A percentile compares a stretch with the other conserved stretches of the same genome.
Conservation (phyloP, 2,888 invertebrate genomes). For the Drosophila algonquin region DNA sequence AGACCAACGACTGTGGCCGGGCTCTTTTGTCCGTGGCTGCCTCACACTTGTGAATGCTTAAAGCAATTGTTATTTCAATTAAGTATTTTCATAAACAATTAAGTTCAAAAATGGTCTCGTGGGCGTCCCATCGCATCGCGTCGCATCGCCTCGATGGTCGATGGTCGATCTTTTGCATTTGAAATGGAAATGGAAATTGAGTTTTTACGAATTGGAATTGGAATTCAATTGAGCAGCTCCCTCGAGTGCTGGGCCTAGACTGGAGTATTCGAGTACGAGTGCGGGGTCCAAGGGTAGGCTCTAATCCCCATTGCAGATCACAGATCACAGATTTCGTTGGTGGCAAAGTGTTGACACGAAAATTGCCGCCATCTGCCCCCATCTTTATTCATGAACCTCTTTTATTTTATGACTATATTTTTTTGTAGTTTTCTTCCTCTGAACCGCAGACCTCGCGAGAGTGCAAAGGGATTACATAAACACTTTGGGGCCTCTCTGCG, state of each 20-base stretch:
- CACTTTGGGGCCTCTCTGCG: conserved; percentile 23
- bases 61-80: conserved; percentile 75
- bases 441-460: not conserved
- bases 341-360: conserved; percentile 6
- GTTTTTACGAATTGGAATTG: conserved; percentile 30
- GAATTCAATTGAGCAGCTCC: conserved; percentile 25
- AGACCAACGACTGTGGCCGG: conserved; percentile 24
- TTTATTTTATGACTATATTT: conserved; percentile 24
- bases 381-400: conserved; percentile 70
- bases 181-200: conserved; percentile 44
- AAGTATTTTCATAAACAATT: conserved; percentile 73
- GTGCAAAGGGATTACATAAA: conserved; percentile 52
- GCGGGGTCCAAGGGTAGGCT: conserved; percentile 21
- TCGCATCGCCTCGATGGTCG: too few relatives aligned
- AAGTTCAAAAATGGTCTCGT: conserved; percentile 53
- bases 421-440: conserved; percentile 31
- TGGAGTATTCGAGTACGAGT: not conserved
- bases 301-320: not conserved
- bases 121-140: conserved; percentile 31
- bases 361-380: conserved; percentile 19
- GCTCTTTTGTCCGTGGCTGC: conserved; percentile 57
- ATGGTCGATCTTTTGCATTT: conserved; percentile 53
- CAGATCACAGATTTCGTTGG: conserved; percentile 26
- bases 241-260: conserved; percentile 60
- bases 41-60: conserved; percentile 41